A percentile compares a stretch with the other conserved stretches of the same genome.
These are phyloP conservation scores for Turritopsis dohrnii DNA, from an alignment of 30 jellyfish, hydroid and myxozoan genomes.

Conservation along the genomic window DNA sequence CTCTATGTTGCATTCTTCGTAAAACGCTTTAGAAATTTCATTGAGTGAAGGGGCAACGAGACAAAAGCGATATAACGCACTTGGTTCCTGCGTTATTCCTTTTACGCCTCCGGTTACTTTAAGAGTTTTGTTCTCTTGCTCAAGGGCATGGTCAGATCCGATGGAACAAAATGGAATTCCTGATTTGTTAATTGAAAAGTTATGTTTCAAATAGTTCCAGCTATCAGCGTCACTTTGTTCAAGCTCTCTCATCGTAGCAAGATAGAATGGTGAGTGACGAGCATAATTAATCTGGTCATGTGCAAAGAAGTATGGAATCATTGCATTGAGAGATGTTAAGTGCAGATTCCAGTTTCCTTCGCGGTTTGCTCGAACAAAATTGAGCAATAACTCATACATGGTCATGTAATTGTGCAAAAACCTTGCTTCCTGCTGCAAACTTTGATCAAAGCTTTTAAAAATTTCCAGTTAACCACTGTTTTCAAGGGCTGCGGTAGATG, in stretches of 20 bases:
- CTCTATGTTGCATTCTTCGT: slow-evolving; percentile 18
- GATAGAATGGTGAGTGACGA: slow-evolving; percentile 18
- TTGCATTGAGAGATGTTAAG: slow-evolving; percentile 17
- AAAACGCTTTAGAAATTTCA: slow-evolving; percentile 16
- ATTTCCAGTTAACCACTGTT: background rate
- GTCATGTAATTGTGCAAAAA: slow-evolving; percentile 18
- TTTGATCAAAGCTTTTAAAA: background rate
- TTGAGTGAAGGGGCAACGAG: slow-evolving; percentile 24
- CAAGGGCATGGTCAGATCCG: slow-evolving; percentile 37
- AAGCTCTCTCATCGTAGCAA: slow-evolving; percentile 25
- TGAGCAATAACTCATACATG: slow-evolving; percentile 30
- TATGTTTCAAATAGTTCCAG: slow-evolving; percentile 21
- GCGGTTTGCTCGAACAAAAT: slow-evolving; percentile 33
- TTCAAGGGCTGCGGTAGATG: background rate
- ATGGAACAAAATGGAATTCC: slow-evolving; percentile 32
- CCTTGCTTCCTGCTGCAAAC: background rate
- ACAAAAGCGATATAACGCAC: slow-evolving; percentile 34
- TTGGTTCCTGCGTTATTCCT: slow-evolving; percentile 30
- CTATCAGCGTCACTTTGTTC: slow-evolving; percentile 19
- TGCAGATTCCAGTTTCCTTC: slow-evolving; percentile 38
- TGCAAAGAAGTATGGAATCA: slow-evolving; percentile 27
- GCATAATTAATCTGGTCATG: slow-evolving; percentile 28
- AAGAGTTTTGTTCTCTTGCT: slow-evolving; percentile 30
- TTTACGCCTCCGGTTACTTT: slow-evolving; percentile 29
- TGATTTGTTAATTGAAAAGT: slow-evolving; percentile 28